These are phyloP conservation scores for Prunella himalayana DNA, from an alignment of 2,113 vertebrate species.

Conservation along the genomic window DNA sequence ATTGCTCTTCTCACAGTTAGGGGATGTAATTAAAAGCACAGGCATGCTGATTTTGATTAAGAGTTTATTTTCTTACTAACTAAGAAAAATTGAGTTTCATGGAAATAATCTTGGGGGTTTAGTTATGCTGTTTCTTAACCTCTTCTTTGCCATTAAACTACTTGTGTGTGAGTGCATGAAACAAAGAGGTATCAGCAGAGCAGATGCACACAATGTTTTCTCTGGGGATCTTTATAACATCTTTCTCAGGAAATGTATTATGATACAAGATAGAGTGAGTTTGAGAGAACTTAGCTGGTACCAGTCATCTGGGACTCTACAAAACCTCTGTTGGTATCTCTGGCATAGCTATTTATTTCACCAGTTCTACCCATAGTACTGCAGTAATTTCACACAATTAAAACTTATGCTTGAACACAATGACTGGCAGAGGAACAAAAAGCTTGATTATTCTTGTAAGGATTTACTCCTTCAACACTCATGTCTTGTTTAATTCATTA, in stretches of 20 bases:
- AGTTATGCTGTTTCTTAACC: background rate
- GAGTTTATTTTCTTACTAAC: slow-evolving; percentile 16
- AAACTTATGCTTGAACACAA: background rate
- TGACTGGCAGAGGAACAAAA: background rate
- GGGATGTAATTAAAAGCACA: slow-evolving; percentile 19
- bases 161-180: background rate
- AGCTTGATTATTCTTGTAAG: background rate
- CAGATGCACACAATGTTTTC: background rate
- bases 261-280: background rate
- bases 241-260: background rate
- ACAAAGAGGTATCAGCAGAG: background rate
- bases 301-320: background rate
- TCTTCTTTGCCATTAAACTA: background rate
- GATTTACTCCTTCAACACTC: background rate
- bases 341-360: background rate
- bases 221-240: background rate
- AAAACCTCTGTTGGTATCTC: background rate
- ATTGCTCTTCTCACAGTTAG: slow-evolving; percentile 36
- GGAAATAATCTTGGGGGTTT: background rate
- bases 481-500: background rate
- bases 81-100: slow-evolving; percentile 19
- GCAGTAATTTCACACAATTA: background rate
- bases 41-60: slow-evolving; percentile 5
- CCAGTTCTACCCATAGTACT: background rate
- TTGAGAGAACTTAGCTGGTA: background rate